Base-by-base conservation (phyloP, 2,797 vertebrate genomes). In the Podarcis siculus region DNA sequence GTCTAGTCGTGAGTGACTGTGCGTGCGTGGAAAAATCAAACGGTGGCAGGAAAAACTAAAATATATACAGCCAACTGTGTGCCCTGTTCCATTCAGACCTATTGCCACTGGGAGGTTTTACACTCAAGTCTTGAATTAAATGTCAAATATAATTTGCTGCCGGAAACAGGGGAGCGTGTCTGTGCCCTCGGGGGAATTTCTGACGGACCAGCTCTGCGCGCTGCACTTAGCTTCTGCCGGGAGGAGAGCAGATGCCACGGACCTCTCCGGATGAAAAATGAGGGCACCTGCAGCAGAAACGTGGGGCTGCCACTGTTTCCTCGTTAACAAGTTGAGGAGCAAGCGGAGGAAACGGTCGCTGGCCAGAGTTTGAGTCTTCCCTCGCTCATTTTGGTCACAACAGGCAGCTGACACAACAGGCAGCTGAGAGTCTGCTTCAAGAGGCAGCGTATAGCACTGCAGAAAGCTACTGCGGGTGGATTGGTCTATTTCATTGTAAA, bases 141-240 rank as follows among this genome's bases (percentile, higher is more conserved):
- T 79, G 92, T 81, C 91, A 92, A 82, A 1, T 66, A 19, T 17
- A 67, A 95, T 91, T 88, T 73, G 91, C 79, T 0, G 15, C 85
- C n/a, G 10, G 83, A 82, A 83, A 89, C 81, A 55, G 30, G 49
- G 17, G 88, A 86, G 72, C 42, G 71, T 4, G 32, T 19, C 85
- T 64, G 0, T 69, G 88, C 79, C 89, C 90, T 86, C 89, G 90
- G 88, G 94, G 89, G 87, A 87, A 71, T 89, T n/a, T 87, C 0
- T 90, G 93, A 84, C 88, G 90, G 87, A 32, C 88, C 85, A 83
- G 0, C 87, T 85, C 1, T 32, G 91, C 3, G 83, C 84, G 8
- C 27, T 49, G 45, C 69, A 89, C 10, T 84, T 89, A 89, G 87
- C 89, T 66, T 58, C 86, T 89, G 89, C 77, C 85, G 86, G 91